Evolutionary conservation across 2,797 vertebrate species (phyloP), one percentile per base, ranked within the genome.

Genomic region (Chanos chanos): DNA sequence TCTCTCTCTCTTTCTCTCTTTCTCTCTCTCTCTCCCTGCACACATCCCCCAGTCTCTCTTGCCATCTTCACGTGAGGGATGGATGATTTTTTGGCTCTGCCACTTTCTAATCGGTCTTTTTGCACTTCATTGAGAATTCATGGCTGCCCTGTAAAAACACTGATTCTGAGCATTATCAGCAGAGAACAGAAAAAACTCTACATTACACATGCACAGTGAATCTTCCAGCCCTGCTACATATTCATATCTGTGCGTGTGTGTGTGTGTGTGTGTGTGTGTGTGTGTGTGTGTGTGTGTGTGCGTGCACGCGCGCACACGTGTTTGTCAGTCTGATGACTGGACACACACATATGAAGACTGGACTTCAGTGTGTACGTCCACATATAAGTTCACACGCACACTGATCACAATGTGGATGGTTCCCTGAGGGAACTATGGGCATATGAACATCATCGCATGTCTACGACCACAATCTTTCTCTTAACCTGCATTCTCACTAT

Each of bases 111-210:
- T 89, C 86, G 89, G 84, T 84, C 86, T 85, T 88, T 88, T 87
- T 87, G 89, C 86, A 89, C 85, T 90, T 89, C 87, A 88, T 86
- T 89, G 87, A 86, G 83, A 86, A 90, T 90, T 89, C 85, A 85
- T 86, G 67, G 82, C 82, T 73, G 78, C 82, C 84, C 80, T 82
- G 68, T 48, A 72, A 70, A 90, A 89, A 89, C 87, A 90, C 87
- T 89, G 86, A 88, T 89, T 86, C 81, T 83, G 76, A 79, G 84
- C 85, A 85, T 89, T 89, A 89, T 89, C 86, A 89, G 87, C 86
- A 61, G 82, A 80, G 79, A 81, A 84, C 87, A 90, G 86, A 86
- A 89, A 12, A 84, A 87, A 86, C 81, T 77, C 74, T 78, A 87
- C 86, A 89, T 88, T 89, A 87, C 86, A 87, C 85, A 89, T 84